Conservation (phyloP, 2,888 invertebrate genomes). For the Periphyllus acericola region DNA sequence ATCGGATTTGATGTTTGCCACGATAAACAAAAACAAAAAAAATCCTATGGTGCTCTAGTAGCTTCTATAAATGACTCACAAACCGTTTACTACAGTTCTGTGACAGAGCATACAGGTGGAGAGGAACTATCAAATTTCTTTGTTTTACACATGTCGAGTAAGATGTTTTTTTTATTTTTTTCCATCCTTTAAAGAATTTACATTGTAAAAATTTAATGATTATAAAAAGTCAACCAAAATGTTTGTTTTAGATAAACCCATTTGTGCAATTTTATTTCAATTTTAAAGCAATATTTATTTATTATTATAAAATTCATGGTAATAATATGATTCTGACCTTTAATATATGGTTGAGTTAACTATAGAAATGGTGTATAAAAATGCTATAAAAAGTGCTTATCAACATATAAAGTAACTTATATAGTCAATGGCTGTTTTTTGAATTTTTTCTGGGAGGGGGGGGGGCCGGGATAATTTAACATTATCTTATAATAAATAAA, state of each 20-base stretch:
- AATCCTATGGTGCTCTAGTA: conserved; percentile 70
- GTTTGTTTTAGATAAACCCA: not conserved
- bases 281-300: too few species aligned
- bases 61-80: conserved; percentile 68
- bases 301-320: too few species aligned
- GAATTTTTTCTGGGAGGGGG: too few species aligned
- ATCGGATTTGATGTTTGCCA: conserved; percentile 91
- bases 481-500: too few species aligned
- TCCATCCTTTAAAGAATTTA: not conserved
- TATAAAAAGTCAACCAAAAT: not conserved
- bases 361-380: too few species aligned
- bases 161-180: not conserved
- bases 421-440: too few species aligned
- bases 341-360: too few species aligned
- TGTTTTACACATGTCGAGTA: conserved; percentile 67
- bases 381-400: too few species aligned
- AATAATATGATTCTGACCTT: too few species aligned
- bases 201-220: not conserved
- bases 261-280: not conserved
- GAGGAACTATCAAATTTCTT: conserved; percentile 84
- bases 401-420: too few species aligned
- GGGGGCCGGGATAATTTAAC: too few species aligned
- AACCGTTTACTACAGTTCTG: conserved; percentile 77
- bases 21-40: conserved; percentile 74
- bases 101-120: conserved; percentile 78